Evolutionary conservation across 2,797 vertebrate genomes (phyloP).

Genomic region (Sebastiscus tertius): DNA sequence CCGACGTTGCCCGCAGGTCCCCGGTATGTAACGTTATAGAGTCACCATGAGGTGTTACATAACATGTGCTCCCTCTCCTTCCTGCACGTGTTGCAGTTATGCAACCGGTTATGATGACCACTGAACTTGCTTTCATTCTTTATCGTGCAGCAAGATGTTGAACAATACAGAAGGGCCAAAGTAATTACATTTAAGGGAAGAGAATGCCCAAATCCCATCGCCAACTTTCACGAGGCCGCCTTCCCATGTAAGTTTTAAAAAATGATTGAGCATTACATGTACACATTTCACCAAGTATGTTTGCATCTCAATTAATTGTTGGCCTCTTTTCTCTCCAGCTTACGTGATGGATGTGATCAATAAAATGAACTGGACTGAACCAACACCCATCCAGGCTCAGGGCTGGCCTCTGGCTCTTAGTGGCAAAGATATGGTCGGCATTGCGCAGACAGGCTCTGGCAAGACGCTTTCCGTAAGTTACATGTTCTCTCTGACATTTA

Average conservation of each 20-base stretch:
- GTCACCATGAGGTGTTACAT: not conserved
- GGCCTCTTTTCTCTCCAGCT: slow-evolving; percentile 69
- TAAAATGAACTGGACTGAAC: slow-evolving; percentile 93
- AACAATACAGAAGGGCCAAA: slow-evolving; percentile 91
- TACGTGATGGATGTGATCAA: slow-evolving; percentile 97
- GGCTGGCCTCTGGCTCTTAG: slow-evolving; percentile 97
- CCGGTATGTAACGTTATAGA: slow-evolving; percentile 77
- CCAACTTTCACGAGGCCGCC: slow-evolving; percentile 92
- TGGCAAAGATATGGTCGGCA: slow-evolving; percentile 97
- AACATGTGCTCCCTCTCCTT: slow-evolving; percentile 21
- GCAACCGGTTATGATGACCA: not conserved
- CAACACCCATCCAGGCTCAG: slow-evolving; percentile 97
- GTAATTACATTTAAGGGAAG: slow-evolving; percentile 93
- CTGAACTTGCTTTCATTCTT: not conserved
- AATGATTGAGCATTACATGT: too few relatives aligned
- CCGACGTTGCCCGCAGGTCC: slow-evolving; percentile 87
- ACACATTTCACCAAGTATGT: too few relatives aligned
- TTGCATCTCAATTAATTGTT: not conserved
- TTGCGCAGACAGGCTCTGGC: slow-evolving; percentile 97
- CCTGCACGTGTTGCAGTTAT: slow-evolving; percentile 48
- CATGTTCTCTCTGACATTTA: not conserved
- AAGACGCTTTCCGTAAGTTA: slow-evolving; percentile 94
- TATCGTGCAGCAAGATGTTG: slow-evolving; percentile 92
- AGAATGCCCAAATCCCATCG: slow-evolving; percentile 92
- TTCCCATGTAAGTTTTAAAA: slow-evolving; percentile 89